Conservation (phyloP, 2,797 vertebrate genomes). For the Hephaestus fuliginosus region DNA sequence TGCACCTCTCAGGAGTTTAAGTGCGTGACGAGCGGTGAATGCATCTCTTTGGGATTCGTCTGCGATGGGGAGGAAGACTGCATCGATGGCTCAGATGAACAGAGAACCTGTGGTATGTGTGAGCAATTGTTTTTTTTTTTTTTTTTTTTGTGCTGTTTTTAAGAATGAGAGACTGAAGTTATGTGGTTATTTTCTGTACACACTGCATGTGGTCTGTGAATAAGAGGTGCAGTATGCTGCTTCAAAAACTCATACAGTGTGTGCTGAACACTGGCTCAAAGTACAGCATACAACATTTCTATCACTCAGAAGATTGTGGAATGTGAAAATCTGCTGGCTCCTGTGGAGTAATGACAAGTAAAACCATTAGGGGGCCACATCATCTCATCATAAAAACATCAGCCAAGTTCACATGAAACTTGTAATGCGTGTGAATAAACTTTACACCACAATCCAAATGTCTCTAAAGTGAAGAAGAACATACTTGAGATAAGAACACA, state of each 20-base stretch:
- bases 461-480: not conserved
- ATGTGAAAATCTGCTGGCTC: not conserved
- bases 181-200: not conserved
- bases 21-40: slow-evolving; percentile 82
- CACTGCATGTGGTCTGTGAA: not conserved
- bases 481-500: not conserved
- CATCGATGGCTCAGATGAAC: slow-evolving; percentile 82
- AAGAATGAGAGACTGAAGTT: not conserved
- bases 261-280: not conserved
- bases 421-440: not conserved
- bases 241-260: not conserved
- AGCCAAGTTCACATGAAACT: not conserved
- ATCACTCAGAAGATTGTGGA: not conserved
- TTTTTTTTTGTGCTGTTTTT: not conserved
- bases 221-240: not conserved
- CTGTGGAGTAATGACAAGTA: not conserved
- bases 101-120: slow-evolving; percentile 78
- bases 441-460: too few relatives aligned
- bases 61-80: slow-evolving; percentile 85
- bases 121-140: not conserved
- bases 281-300: not conserved
- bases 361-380: slow-evolving; percentile 36
- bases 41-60: slow-evolving; percentile 78
- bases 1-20: slow-evolving; percentile 82
- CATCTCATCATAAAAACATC: not conserved